These are phyloP conservation scores for Lacerta bilineata DNA, from an alignment of 2,797 vertebrate genomes.

Conservation along the genomic window DNA sequence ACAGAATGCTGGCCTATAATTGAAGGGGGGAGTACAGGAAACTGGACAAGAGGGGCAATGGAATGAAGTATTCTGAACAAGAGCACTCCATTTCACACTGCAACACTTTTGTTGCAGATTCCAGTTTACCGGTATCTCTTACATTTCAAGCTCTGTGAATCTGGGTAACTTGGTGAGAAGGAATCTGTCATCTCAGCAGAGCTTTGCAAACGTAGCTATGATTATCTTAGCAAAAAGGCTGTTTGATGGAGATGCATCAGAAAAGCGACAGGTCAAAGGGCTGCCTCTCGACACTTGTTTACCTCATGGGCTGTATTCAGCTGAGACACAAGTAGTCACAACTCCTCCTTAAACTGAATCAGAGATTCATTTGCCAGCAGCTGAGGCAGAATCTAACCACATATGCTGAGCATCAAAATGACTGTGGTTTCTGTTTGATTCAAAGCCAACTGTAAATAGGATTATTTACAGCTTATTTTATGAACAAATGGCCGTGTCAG, in stretches of 20 bases:
- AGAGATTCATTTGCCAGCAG: background rate
- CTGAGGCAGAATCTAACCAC: constrained; percentile 1
- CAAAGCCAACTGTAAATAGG: constrained; percentile 3
- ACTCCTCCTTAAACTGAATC: background rate
- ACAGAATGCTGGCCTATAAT: no score
- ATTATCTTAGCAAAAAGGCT: background rate
- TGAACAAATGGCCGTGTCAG: background rate
- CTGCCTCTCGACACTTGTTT: constrained; percentile 3
- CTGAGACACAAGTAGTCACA: background rate
- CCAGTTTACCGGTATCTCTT: background rate
- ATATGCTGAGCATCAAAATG: constrained; percentile 8
- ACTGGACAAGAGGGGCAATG: background rate
- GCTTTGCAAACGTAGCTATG: background rate
- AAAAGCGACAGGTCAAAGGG: background rate
- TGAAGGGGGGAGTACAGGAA: no score
- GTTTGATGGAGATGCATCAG: background rate
- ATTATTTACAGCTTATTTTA: background rate
- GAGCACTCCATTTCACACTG: background rate
- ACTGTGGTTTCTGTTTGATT: constrained; percentile 15
- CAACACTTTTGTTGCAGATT: background rate
- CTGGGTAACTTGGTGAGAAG: background rate
- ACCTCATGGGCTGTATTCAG: background rate
- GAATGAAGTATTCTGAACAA: background rate
- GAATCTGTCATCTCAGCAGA: background rate
- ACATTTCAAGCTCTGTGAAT: background rate